Conservation (phyloP, 2,797 vertebrate species). For the Erethizon dorsatum region DNA sequence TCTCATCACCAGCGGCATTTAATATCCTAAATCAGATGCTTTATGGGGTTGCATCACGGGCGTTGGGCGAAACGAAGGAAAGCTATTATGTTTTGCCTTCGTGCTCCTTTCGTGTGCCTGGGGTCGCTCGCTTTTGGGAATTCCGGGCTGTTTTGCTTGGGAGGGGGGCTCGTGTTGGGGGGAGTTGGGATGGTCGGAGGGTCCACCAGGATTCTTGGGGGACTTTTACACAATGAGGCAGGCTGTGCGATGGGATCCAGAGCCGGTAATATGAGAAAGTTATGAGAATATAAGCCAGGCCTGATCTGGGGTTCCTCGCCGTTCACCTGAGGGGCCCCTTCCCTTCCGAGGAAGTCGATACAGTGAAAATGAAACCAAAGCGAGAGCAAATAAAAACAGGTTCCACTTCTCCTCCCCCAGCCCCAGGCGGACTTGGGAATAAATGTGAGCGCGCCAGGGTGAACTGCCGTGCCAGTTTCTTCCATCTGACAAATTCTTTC, state of each 20-base stretch:
- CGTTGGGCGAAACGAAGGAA: constrained; percentile 60
- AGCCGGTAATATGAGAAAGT: constrained; percentile 82
- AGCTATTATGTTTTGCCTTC: constrained; percentile 57
- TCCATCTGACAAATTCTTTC: neutral
- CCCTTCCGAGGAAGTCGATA: constrained; percentile 75
- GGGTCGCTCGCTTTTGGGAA: constrained; percentile 64
- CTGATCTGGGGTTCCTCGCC: constrained; percentile 84
- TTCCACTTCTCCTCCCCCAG: neutral
- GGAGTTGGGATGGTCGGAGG: constrained; percentile 61
- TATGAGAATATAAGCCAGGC: constrained; percentile 84
- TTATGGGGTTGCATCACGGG: constrained; percentile 69
- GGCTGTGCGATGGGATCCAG: constrained; percentile 73
- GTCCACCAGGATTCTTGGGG: constrained; percentile 69
- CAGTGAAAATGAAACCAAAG: constrained; percentile 80
- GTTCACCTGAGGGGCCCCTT: constrained; percentile 79
- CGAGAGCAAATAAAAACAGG: constrained; percentile 81
- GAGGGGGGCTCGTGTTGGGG: neutral
- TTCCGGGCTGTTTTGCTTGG: constrained; percentile 62
- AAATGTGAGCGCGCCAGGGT: neutral
- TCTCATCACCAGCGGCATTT: constrained; percentile 86
- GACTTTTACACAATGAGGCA: constrained; percentile 75
- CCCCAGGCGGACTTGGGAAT: neutral
- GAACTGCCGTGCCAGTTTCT: neutral
- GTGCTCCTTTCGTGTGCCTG: constrained; percentile 25
- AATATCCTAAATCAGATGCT: constrained; percentile 86